Percentiles rank a stretch among this genome's conserved stretches.
These are phyloP conservation scores for Chydorus sphaericus DNA, from an alignment of 2,888 invertebrate species.

Conservation along the genomic window DNA sequence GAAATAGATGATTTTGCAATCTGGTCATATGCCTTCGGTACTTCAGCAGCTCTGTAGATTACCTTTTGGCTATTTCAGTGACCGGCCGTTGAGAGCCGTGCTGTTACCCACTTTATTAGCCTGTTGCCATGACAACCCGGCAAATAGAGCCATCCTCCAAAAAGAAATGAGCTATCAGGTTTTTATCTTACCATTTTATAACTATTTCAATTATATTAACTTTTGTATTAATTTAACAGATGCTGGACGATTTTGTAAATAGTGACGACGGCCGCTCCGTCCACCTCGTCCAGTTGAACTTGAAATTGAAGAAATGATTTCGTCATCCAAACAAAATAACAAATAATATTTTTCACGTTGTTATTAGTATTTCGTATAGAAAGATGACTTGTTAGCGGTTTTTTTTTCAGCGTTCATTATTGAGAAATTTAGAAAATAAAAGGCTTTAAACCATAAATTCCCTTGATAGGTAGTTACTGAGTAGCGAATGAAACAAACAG, in stretches of 20 bases:
- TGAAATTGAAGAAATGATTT: too few relatives aligned
- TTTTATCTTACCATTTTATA: too few relatives aligned
- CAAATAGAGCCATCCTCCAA: slow-evolving; percentile 58
- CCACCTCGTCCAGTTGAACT: slow-evolving; percentile 7
- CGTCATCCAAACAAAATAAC: too few relatives aligned
- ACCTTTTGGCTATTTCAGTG: slow-evolving; percentile 75
- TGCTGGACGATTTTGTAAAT: slow-evolving; percentile 41
- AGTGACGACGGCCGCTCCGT: slow-evolving; percentile 30
- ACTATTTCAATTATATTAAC: too few relatives aligned
- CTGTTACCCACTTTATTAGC: slow-evolving; percentile 69
- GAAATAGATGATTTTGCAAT: slow-evolving; percentile 50
- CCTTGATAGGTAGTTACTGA: too few relatives aligned
- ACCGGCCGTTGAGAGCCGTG: slow-evolving; percentile 48
- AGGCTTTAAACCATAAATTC: too few relatives aligned
- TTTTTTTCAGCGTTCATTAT: too few relatives aligned
- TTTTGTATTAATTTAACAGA: slow-evolving; percentile 37
- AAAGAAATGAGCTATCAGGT: slow-evolving; percentile 42
- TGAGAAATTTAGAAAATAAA: too few relatives aligned
- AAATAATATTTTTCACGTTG: too few relatives aligned
- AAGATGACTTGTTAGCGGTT: too few relatives aligned
- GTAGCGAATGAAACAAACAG: too few relatives aligned
- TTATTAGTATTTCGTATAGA: too few relatives aligned
- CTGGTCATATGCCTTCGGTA: slow-evolving; percentile 59
- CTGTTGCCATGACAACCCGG: slow-evolving; percentile 45
- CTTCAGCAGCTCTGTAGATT: slow-evolving; percentile 68